Evolutionary conservation across 2,797 vertebrate species (phyloP).

Genomic region (Trematomus bernacchii): DNA sequence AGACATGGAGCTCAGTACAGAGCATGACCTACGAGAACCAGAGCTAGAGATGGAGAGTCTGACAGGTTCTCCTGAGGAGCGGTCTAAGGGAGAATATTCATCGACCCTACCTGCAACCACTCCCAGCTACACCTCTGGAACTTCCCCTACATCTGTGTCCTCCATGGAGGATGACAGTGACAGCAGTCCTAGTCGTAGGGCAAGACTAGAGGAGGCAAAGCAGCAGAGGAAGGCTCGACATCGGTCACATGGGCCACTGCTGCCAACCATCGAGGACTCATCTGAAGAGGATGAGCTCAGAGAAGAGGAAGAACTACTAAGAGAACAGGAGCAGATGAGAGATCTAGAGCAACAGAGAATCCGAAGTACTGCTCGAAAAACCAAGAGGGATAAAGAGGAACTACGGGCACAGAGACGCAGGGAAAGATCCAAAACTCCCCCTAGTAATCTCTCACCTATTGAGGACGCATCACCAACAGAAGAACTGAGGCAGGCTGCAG

Average conservation of each 20-base stretch:
- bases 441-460: constrained; percentile 98
- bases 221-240: constrained; percentile 98
- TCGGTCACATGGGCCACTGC: constrained; percentile 95
- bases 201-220: constrained; percentile 96
- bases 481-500: constrained; percentile 96
- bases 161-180: constrained; percentile 99
- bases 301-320: constrained; percentile 97
- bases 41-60: constrained; percentile 99
- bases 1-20: constrained; percentile 92
- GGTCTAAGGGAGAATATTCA: constrained; percentile 97
- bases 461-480: constrained; percentile 99
- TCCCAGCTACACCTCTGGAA: constrained; percentile 97
- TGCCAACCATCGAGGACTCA: constrained; percentile 99
- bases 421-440: constrained; percentile 98
- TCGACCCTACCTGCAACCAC: constrained; percentile 97
- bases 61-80: constrained; percentile 96
- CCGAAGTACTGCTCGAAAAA: constrained; percentile 97
- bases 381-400: constrained; percentile 98
- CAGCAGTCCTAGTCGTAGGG: constrained; percentile 97
- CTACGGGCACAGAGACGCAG: constrained; percentile 96
- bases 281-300: constrained; percentile 98
- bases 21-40: constrained; percentile 92
- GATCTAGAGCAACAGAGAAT: constrained; percentile 98
- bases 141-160: constrained; percentile 97
- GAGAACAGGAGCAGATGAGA: constrained; percentile 99